Conservation (phyloP, 2,113 vertebrate species). For the Promerops cafer region DNA sequence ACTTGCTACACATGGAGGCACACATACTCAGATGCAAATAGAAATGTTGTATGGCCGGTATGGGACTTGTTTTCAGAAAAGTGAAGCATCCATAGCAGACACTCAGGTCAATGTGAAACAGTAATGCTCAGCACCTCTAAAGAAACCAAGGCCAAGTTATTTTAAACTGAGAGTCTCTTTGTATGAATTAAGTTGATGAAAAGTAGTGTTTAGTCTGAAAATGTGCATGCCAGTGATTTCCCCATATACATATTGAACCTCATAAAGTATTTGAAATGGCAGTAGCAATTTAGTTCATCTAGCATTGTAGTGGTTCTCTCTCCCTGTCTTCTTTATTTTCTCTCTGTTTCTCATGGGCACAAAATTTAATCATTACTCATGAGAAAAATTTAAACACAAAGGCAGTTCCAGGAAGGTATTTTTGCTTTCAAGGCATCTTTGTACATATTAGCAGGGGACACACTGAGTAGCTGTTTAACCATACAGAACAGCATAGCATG, state of each 20-base stretch:
- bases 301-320: neutral
- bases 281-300: neutral
- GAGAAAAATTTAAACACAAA: neutral
- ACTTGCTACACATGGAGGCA: neutral
- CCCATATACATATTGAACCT: neutral
- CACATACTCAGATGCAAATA: neutral
- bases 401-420: neutral
- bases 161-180: neutral
- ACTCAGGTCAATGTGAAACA: neutral
- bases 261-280: neutral
- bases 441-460: neutral
- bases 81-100: neutral
- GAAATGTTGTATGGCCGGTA: neutral
- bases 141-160: neutral
- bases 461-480: neutral
- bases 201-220: neutral
- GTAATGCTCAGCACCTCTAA: neutral
- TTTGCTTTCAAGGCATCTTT: neutral
- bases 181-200: neutral
- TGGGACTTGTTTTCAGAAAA: neutral
- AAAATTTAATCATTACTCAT: neutral
- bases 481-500: neutral
- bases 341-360: neutral
- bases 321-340: neutral
- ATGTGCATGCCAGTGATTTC: neutral